A percentile compares a stretch with the other conserved stretches of the same genome.
These are phyloP conservation scores for Leucania comma DNA, from an alignment of 2,888 invertebrate species.

Conservation along the genomic window DNA sequence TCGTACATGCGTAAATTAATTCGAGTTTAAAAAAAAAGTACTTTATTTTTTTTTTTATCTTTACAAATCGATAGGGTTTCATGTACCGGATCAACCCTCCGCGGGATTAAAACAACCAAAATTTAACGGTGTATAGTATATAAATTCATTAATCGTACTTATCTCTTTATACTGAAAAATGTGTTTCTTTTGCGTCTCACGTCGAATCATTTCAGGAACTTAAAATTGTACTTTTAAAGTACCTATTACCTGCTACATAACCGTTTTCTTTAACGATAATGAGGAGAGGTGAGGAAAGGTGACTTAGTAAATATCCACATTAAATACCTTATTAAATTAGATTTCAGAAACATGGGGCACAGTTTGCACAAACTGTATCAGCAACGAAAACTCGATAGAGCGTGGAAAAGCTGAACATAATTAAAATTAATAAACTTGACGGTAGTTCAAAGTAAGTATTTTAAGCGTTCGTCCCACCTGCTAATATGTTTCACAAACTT, in stretches of 20 bases:
- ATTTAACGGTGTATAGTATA: no score
- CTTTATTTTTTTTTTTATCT: no score
- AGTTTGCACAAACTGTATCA: conserved; percentile 7
- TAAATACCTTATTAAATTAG: conserved; percentile 11
- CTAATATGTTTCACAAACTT: conserved; percentile 55
- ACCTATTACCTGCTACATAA: conserved; percentile 2
- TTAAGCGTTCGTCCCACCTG: conserved; percentile 49
- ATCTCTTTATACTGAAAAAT: not conserved
- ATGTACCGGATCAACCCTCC: no score
- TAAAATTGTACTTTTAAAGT: conserved; percentile 20
- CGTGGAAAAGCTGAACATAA: conserved; percentile 47
- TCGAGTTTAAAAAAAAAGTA: no score
- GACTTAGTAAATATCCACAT: conserved; percentile 11
- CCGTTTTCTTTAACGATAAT: conserved; percentile 36
- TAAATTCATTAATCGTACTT: not conserved
- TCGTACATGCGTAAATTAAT: no score
- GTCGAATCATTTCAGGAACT: conserved; percentile 1
- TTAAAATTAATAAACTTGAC: conserved; percentile 58
- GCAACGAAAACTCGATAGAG: conserved; percentile 32
- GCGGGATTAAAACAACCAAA: no score
- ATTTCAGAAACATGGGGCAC: conserved; percentile 11
- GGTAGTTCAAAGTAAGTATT: conserved; percentile 49
- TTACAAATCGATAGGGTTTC: no score
- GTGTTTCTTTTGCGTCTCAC: not conserved
- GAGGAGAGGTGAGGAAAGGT: conserved; percentile 7